Evolutionary conservation across 2,797 vertebrate species (phyloP), one percentile per base, ranked within the genome.

Genomic region (Clarias laeviceps): DNA sequence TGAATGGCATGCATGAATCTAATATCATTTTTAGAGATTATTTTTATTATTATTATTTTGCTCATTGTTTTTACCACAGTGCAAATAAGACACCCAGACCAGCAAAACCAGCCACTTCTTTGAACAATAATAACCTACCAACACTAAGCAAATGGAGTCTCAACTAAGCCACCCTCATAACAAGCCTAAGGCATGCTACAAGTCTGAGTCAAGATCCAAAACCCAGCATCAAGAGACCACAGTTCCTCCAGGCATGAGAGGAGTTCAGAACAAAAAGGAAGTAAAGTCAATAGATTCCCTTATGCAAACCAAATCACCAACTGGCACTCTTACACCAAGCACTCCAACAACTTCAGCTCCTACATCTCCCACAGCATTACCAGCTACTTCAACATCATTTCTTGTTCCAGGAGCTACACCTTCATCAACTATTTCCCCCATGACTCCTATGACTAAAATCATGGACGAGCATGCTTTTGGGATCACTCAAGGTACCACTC

Each of bases 121-220:
- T 73, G n/a, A 76, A n/a, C 20, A 77, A 59, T 78, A 78, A 78
- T 24, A 61, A 61, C 37, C 32, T n/a, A 78, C 32, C 5, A 61
- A 37, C 12, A 0, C 20, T 37, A 61, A 34, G 11, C 32, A 37
- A 12, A 61, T 78, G 54, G 32, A 78, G 15, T 59, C 76, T 61
- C 11, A 37, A 11, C 9, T 57, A 61, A 14, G 29, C 20, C 32
- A 34, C 11, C 20, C 5, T 9, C 18, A 61, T 24, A 61, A 77
- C 29, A 34, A 59, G 20, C 18, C 50, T 11, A 77, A 59, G 61
- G 11, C 20, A 24, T 14, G 56, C 32, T 24, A 59, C 56, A 78
- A 61, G 73, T 15, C 29, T 59, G 54, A 77, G 18, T 32, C 27
- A 1, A 74, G 14, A 74, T 50, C 24, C 74, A 34, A 59, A 77